Base-by-base conservation (phyloP, 2,113 vertebrate species). In the Vicugna pacos region DNA sequence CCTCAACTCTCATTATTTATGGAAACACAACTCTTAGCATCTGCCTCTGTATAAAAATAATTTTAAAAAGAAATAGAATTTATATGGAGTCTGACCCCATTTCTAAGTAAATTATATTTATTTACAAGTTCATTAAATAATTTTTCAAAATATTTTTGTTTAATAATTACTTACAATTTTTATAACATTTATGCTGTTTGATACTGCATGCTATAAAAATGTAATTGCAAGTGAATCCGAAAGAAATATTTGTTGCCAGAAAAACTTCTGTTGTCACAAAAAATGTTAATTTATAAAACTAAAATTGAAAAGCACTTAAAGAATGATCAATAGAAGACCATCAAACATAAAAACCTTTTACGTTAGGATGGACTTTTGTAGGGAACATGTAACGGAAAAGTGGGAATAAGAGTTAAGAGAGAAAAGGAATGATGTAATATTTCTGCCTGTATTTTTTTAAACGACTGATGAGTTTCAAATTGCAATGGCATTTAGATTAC, bases 321-420 rank as follows among this genome's bases (percentile, higher is more conserved):
- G 38, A 73, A 84, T 32, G 28, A 80, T 75, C 8, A 69, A 52
- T 60, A 30, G 56, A 80, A 50, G 9, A 35, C 17, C 70, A 7
- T 12, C 32, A 93, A 83, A 16, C 50, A 94, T 54, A 52, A 82
- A 90, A 65, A 13, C 38, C 62, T 64, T 88, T 93, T 91, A 67
- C 12, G 30, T 50, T 79, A 84, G 32, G 28, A 81, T 88, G 7
- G 56, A 35, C 38, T 87, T 84, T 64, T 89, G 20, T 48, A 50
- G 9, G 48, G 6, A 86, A 81, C 73, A 77, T 42, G 13, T 8
- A 73, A 73, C 52, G 16, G 22, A 76, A 93, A 70, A 35, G 54
- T 67, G 30, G 6, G 77, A 76, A 81, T 32, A 48, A 8, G 26
- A 93, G 69, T 79, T 93, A 16, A 93, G 20, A 79, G 65, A 28